Evolutionary conservation across 2,888 invertebrate genomes (phyloP), one percentile per base, ranked within the genome.

Genomic region (Amphipyra tragopoginis): DNA sequence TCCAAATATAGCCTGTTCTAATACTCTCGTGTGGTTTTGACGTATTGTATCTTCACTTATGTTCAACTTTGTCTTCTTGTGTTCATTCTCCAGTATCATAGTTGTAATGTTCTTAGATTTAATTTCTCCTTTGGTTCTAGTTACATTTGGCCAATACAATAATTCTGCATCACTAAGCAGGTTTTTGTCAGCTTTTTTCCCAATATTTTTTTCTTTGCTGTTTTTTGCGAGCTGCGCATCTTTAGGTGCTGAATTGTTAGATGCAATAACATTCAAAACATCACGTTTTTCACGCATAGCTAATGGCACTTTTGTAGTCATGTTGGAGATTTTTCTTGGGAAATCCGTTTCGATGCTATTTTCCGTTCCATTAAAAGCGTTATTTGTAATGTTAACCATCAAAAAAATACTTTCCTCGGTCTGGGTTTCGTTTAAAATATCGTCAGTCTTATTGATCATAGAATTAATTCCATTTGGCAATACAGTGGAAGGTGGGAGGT

Each of bases 1-100:
- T 29, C 92, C 92, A 65, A 93, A 93, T 86, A 93, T 90, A 43
- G 90, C 92, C 66, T 88, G 87, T 77, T 93, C 91, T 61, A 93
- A 71, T 29, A 84, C 87, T 62, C 75, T 80, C 4, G 89, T 90
- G 39, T 86, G 90, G 65, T 93, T 90, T 29, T 76, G 82, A 9
- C 80, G 86, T 65, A 92, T 84, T 11, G 80, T 79, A 55, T 90
- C 90, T 61, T 83, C 83, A 42, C 85, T 89, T 68, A 93, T 85
- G 64, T 92, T 93, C 15, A 92, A 44, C 68, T 91, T 92, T 1
- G 82, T 72, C 72, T 90, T 93, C 65, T 89, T 89, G 26, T 85
- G 86, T 84, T 93, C 91, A 59, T 84, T 86, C 67, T 91, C 90
- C 64, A 91, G 63, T 69, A 92, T 90, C 54, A 90, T 81, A 29